These are phyloP conservation scores for Hybos culiciformis DNA, from an alignment of 2,888 invertebrate genomes.

Conservation along the genomic window DNA sequence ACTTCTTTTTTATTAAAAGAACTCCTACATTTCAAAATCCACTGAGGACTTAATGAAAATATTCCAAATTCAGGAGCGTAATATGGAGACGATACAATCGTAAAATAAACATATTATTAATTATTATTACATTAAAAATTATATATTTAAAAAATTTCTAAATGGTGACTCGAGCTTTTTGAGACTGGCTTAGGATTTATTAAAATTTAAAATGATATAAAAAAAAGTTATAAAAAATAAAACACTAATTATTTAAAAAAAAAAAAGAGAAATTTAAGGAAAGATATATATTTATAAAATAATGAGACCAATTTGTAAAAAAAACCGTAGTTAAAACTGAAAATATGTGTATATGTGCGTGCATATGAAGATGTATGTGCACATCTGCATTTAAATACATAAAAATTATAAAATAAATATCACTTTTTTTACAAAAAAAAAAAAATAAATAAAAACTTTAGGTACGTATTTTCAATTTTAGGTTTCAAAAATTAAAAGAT, in stretches of 20 bases:
- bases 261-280: conserved; percentile 12
- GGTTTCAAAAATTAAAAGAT: too few relatives aligned
- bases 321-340: not conserved
- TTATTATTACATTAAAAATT: not conserved
- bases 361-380: too few relatives aligned
- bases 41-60: not conserved
- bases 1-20: too few relatives aligned
- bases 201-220: conserved; percentile 17
- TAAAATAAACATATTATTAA: not conserved
- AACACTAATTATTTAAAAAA: conserved; percentile 13
- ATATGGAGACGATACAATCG: not conserved
- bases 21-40: too few relatives aligned
- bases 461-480: too few relatives aligned
- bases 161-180: conserved; percentile 36
- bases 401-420: too few relatives aligned
- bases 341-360: too few relatives aligned
- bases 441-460: too few relatives aligned
- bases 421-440: too few relatives aligned
- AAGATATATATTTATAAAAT: not conserved
- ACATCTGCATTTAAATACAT: too few relatives aligned
- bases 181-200: conserved; percentile 38
- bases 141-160: conserved; percentile 5
- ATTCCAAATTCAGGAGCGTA: not conserved
- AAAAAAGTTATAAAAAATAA: conserved; percentile 7
- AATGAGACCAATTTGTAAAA: conserved; percentile 6